A percentile compares a stretch with the other conserved stretches of the same genome.
Evolutionary conservation across 2,888 invertebrate genomes (phyloP).

Genomic region (Cyclophora punctaria): DNA sequence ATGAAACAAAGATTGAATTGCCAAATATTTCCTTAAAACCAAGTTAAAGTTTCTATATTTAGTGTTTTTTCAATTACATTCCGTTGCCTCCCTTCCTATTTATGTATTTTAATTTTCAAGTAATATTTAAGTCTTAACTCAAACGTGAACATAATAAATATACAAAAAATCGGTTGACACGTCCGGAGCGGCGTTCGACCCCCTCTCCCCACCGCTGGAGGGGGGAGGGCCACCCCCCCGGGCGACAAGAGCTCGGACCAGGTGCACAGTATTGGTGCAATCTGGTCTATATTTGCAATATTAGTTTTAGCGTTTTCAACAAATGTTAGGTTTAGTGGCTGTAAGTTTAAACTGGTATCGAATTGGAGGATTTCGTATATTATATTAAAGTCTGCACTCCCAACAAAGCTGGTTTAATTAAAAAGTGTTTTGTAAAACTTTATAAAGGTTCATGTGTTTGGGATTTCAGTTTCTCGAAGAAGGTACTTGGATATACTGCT

Average conservation of each 20-base stretch:
- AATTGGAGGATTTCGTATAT: conserved; percentile 13
- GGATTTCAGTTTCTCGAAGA: no score
- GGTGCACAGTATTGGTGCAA: conserved; percentile 60
- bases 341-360: background rate
- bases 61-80: no score
- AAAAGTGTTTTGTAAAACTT: no score
- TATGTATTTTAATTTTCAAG: no score
- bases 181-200: conserved; percentile 27
- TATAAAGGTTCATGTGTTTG: no score
- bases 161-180: conserved; percentile 50
- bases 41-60: no score
- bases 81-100: conserved; percentile 25
- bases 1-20: no score
- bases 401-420: no score
- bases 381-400: no score
- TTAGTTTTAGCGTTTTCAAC: conserved; percentile 34
- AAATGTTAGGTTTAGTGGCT: conserved; percentile 24
- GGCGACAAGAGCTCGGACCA: conserved; percentile 46
- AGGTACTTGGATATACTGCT: no score
- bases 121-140: conserved; percentile 23
- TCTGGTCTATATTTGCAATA: conserved; percentile 49
- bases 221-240: conserved; percentile 17
- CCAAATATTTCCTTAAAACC: no score
- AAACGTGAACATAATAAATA: conserved; percentile 37
- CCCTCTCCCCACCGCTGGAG: conserved; percentile 23